phyloP scores from a whole-genome alignment of 2,888 invertebrate genomes.

The Lasioglossum leucozonium region DNA sequence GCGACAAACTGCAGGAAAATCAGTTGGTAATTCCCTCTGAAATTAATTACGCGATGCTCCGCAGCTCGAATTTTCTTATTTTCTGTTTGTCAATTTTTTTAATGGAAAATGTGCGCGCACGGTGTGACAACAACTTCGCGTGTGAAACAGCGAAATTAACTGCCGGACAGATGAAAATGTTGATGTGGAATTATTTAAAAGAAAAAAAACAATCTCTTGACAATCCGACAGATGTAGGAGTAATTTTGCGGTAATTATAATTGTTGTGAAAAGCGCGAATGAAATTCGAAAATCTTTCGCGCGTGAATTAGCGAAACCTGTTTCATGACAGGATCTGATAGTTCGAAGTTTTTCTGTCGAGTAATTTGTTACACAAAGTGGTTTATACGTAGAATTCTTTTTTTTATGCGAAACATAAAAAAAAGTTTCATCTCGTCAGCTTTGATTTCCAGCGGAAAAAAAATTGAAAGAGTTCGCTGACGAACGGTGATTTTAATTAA shows the following conservation, averaged over 20 bases:
- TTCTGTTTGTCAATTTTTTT: background rate
- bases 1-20: constrained; percentile 55
- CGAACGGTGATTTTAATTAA: background rate
- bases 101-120: background rate
- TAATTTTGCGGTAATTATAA: too few species aligned
- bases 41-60: background rate
- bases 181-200: too few species aligned
- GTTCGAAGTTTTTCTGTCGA: too few species aligned
- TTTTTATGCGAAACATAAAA: background rate
- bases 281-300: background rate
- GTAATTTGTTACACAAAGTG: too few species aligned
- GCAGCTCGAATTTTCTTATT: background rate
- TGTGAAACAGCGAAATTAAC: background rate
- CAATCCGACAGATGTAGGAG: too few species aligned
- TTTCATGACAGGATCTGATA: background rate
- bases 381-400: background rate
- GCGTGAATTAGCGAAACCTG: background rate
- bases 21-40: constrained; percentile 35
- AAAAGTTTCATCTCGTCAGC: background rate
- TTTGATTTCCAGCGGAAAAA: background rate
- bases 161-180: background rate
- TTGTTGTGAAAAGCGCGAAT: too few species aligned
- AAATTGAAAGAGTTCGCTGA: background rate
- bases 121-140: background rate
- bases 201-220: background rate